These are phyloP conservation scores for Trididemnum nubilum DNA, from an alignment of 23 tunicate species.

Conservation along the genomic window DNA sequence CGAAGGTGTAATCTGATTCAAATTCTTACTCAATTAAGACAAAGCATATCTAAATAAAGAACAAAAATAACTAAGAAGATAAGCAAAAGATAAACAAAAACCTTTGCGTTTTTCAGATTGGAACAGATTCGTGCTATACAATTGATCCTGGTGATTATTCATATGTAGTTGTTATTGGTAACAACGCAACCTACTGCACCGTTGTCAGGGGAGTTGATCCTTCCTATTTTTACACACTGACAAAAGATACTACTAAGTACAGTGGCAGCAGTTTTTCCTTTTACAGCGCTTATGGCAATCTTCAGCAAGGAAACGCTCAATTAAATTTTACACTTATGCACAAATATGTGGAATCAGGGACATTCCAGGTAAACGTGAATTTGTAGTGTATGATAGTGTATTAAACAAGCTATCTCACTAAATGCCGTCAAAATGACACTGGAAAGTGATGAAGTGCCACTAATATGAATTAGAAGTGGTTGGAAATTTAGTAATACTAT, in stretches of 20 bases:
- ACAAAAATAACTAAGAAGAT: too few relatives aligned
- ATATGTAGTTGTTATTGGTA: constrained; percentile 27
- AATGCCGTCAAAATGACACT: too few relatives aligned
- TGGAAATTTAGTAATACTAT: too few relatives aligned
- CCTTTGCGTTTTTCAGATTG: constrained; percentile 31
- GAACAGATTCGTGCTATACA: constrained; percentile 45
- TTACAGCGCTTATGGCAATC: constrained; percentile 1
- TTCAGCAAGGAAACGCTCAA: constrained; percentile 8
- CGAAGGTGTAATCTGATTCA: too few relatives aligned
- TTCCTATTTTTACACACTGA: constrained; percentile 4
- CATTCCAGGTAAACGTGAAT: background rate
- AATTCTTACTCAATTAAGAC: too few relatives aligned
- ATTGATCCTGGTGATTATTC: constrained; percentile 62
- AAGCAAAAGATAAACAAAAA: background rate
- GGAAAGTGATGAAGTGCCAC: too few relatives aligned
- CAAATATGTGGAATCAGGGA: constrained; percentile 1
- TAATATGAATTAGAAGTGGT: too few relatives aligned
- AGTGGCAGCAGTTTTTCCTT: constrained; percentile 10
- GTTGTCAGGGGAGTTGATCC: background rate
- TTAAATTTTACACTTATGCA: constrained; percentile 41
- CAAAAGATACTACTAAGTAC: constrained; percentile 18
- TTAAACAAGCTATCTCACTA: too few relatives aligned
- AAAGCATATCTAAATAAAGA: too few relatives aligned
- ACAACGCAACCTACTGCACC: background rate
- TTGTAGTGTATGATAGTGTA: background rate